These are phyloP conservation scores for Drymonia ruficornis DNA, from an alignment of 2,888 invertebrate genomes.

Conservation along the genomic window DNA sequence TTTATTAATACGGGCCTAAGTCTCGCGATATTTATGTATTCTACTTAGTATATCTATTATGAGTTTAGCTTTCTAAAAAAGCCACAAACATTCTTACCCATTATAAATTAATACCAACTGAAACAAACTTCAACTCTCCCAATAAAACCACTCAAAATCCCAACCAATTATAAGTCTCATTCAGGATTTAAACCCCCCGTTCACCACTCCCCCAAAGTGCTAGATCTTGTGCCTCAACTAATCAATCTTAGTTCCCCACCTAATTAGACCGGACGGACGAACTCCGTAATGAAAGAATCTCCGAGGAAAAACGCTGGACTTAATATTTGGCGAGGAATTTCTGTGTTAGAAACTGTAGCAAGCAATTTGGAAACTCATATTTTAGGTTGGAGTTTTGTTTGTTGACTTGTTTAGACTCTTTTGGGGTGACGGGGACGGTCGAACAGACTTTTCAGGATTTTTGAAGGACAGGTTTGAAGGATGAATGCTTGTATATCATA, in stretches of 20 bases:
- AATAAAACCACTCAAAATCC: background rate
- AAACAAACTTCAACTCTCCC: background rate
- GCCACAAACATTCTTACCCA: no score
- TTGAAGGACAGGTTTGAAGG: no score
- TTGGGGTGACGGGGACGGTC: background rate
- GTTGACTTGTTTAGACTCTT: background rate
- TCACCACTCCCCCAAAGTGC: conserved; percentile 34
- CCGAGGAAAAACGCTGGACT: conserved; percentile 13
- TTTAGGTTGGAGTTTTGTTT: conserved; percentile 2
- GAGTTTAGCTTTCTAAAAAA: no score
- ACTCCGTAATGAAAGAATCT: conserved; percentile 38
- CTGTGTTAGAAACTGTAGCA: background rate
- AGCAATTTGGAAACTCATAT: conserved; percentile 6
- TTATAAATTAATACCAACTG: background rate
- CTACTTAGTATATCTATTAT: no score
- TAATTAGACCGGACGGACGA: conserved; percentile 45
- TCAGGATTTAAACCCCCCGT: conserved; percentile 19
- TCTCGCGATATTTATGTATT: no score
- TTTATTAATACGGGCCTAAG: no score
- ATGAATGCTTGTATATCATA: no score
- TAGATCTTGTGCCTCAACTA: conserved; percentile 45
- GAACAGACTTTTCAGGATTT: background rate
- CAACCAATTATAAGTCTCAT: background rate
- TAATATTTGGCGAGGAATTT: conserved; percentile 5
- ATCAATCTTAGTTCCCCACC: conserved; percentile 53